Evolutionary conservation across 2,113 vertebrate species (phyloP).

Genomic region (Gallinago undulata): DNA sequence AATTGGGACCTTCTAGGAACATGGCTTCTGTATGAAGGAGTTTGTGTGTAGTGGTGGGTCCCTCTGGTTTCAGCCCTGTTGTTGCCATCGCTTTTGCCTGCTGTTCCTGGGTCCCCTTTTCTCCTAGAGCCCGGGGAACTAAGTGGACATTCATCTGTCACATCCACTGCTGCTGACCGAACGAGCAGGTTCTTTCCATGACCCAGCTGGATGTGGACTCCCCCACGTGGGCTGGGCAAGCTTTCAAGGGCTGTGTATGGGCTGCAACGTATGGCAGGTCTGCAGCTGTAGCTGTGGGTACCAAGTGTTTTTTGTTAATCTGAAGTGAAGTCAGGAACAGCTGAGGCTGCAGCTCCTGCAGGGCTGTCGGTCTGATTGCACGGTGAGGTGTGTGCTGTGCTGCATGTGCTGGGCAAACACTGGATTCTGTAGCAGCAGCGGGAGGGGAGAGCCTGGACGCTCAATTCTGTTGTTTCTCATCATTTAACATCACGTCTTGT

Average conservation of each 20-base stretch:
- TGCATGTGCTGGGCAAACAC: not conserved
- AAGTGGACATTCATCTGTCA: not conserved
- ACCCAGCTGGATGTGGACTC: fast-evolving
- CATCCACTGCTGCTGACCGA: not conserved
- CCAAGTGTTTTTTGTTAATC: not conserved
- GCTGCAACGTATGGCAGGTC: not conserved
- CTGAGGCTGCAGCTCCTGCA: not conserved
- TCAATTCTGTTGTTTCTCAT: not conserved
- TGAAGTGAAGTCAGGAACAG: not conserved
- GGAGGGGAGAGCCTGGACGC: not conserved
- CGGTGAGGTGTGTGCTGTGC: not conserved
- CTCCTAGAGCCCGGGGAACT: fast-evolving
- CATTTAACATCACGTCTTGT: not conserved
- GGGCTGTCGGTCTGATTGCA: not conserved
- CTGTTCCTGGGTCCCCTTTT: not conserved
- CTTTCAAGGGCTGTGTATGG: fast-evolving
- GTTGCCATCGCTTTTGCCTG: not conserved
- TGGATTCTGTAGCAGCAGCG: not conserved
- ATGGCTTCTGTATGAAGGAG: not conserved
- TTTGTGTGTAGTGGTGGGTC: fast-evolving
- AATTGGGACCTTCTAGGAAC: not conserved
- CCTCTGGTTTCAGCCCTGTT: not conserved
- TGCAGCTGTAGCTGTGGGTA: not conserved
- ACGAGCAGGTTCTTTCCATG: not conserved
- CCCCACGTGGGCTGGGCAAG: fast-evolving